A percentile compares a stretch with the other conserved stretches of the same genome.
phyloP scores from a whole-genome alignment of 2,797 vertebrate genomes.

The Eutrigla gurnardus region DNA sequence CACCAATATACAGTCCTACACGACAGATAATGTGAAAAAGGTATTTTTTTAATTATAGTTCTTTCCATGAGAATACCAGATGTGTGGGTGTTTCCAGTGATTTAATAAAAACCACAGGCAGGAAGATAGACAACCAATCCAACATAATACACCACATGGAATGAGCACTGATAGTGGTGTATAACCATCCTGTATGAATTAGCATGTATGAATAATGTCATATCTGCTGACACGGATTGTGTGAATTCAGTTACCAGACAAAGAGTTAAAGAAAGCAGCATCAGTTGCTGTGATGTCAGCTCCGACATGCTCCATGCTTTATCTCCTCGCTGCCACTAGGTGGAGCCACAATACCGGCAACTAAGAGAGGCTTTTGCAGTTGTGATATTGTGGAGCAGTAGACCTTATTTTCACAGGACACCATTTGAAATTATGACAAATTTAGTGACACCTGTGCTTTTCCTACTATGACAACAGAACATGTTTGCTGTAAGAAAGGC shows the following conservation, averaged over 20 bases:
- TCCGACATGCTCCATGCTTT: neutral
- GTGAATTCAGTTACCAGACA: neutral
- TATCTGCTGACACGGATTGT: neutral
- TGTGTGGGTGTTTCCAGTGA: neutral
- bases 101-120: neutral
- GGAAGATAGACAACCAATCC: neutral
- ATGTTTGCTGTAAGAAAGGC: neutral
- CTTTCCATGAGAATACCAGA: neutral
- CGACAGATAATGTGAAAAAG: neutral
- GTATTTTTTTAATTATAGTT: neutral
- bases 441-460: neutral
- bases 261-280: constrained; percentile 1
- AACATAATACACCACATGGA: neutral
- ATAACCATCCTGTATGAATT: neutral
- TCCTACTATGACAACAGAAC: neutral
- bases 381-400: no score
- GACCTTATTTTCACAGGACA: neutral
- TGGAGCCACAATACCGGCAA: constrained; percentile 33
- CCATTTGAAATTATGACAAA: neutral
- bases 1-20: neutral
- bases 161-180: neutral
- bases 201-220: neutral
- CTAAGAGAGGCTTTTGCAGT: neutral
- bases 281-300: neutral
- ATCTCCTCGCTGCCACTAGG: constrained; percentile 47